These are phyloP conservation scores for Dinomys branickii DNA, from an alignment of 2,113 vertebrate genomes.

Conservation along the genomic window DNA sequence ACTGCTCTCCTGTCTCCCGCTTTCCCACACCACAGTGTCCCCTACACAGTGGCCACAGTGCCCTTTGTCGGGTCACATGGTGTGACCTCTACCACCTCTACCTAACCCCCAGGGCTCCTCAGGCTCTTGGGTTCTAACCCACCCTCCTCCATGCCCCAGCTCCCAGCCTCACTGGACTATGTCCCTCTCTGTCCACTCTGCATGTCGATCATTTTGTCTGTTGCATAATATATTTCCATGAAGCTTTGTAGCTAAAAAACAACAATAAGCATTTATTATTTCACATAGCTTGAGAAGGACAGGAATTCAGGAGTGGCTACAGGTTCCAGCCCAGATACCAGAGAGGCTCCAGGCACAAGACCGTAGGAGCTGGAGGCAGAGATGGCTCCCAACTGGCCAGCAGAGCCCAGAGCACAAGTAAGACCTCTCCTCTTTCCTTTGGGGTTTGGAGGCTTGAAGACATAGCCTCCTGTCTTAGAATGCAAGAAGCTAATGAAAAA, in stretches of 20 bases:
- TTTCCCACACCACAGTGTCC: too few relatives aligned
- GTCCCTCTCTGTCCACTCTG: neutral
- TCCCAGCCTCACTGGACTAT: neutral
- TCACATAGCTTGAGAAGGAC: neutral
- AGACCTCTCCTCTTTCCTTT: neutral
- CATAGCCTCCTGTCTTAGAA: neutral
- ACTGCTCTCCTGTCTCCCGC: neutral
- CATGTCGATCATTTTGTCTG: neutral
- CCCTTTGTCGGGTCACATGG: neutral
- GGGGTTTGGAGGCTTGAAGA: neutral
- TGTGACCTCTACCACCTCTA: neutral
- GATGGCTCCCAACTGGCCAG: neutral
- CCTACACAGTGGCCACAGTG: neutral
- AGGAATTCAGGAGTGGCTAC: conserved; percentile 14
- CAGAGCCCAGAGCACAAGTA: neutral
- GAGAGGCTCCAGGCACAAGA: neutral
- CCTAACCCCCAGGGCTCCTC: neutral
- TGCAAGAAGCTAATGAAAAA: neutral
- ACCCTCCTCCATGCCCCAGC: neutral
- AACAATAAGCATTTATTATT: conserved; percentile 20
- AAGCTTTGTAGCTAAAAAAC: conserved; percentile 13
- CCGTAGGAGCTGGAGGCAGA: neutral
- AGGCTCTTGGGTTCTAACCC: neutral
- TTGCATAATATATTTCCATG: conserved; percentile 39
- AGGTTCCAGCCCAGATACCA: neutral